phyloP scores from a whole-genome alignment of 2,113 vertebrate genomes.

The Gobio gobio region DNA sequence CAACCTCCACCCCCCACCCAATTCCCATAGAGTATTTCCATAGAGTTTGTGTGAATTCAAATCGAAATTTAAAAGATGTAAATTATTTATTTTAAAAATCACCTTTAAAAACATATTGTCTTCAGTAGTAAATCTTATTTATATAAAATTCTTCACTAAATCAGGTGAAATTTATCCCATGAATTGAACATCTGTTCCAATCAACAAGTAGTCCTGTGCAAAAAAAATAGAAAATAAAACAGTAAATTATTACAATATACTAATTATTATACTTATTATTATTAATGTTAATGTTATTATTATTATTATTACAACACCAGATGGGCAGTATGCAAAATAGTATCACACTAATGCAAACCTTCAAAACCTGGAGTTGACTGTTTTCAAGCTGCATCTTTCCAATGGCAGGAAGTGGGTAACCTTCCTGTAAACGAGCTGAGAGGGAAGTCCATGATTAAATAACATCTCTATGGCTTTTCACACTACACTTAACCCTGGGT shows the following conservation, averaged over 20 bases:
- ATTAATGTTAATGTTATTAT: background rate
- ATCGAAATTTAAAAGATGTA: background rate
- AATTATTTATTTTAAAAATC: background rate
- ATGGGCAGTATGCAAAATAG: background rate
- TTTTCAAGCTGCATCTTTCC: constrained; percentile 74
- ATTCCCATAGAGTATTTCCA: too few species aligned
- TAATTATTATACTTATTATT: background rate
- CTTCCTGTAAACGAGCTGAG: constrained; percentile 66
- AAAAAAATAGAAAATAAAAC: background rate
- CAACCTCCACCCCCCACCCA: too few species aligned
- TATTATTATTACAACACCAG: background rate
- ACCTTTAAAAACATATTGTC: background rate
- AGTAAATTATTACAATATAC: background rate
- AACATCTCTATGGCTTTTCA: background rate
- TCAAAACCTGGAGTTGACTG: constrained; percentile 69
- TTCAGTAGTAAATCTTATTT: background rate
- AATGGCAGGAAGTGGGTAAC: constrained; percentile 74
- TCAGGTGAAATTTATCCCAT: constrained; percentile 38
- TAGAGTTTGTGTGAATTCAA: background rate
- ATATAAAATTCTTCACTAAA: background rate
- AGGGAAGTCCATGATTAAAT: background rate
- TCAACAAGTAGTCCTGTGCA: constrained; percentile 71
- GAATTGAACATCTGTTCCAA: constrained; percentile 76
- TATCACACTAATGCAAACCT: constrained; percentile 60
- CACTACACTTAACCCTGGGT: too few species aligned